A percentile compares a stretch with the other conserved stretches of the same genome.
These are phyloP conservation scores for Macrophya alboannulata DNA, from an alignment of 2,888 invertebrate genomes.

Conservation along the genomic window DNA sequence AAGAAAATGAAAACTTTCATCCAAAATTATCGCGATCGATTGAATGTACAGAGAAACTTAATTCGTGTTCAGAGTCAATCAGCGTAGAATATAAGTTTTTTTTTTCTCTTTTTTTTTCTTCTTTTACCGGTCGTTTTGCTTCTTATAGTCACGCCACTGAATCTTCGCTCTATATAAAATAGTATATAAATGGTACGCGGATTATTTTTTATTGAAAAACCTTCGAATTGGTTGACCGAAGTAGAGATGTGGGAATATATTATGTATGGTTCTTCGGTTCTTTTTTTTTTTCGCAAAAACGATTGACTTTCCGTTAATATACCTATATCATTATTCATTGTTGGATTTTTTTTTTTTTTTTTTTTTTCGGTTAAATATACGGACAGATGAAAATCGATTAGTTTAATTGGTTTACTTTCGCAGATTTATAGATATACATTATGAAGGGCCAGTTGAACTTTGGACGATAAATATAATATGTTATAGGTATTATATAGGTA, in stretches of 20 bases:
- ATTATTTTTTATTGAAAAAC: not conserved
- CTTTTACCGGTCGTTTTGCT: not conserved
- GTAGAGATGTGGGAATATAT: not conserved
- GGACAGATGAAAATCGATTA: conserved; percentile 20
- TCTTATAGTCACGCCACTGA: not conserved
- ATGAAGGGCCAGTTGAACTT: not conserved
- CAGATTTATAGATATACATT: not conserved
- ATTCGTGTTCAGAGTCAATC: not conserved
- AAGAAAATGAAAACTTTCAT: not conserved
- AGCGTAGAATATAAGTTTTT: not conserved
- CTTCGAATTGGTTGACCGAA: not conserved
- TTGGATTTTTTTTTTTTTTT: not conserved
- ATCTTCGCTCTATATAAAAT: not conserved
- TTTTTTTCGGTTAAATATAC: not conserved
- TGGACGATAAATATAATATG: not conserved
- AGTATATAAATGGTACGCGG: not conserved
- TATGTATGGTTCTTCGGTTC: not conserved
- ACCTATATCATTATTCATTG: no score
- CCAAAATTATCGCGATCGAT: not conserved
- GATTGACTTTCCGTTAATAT: no score
- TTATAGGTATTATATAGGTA: no score
- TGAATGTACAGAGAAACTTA: not conserved
- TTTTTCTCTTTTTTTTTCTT: not conserved
- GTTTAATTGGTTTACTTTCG: not conserved
- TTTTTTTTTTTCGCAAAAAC: not conserved